Conservation (phyloP, 2,113 vertebrate genomes). For the Gopherus flavomarginatus region DNA sequence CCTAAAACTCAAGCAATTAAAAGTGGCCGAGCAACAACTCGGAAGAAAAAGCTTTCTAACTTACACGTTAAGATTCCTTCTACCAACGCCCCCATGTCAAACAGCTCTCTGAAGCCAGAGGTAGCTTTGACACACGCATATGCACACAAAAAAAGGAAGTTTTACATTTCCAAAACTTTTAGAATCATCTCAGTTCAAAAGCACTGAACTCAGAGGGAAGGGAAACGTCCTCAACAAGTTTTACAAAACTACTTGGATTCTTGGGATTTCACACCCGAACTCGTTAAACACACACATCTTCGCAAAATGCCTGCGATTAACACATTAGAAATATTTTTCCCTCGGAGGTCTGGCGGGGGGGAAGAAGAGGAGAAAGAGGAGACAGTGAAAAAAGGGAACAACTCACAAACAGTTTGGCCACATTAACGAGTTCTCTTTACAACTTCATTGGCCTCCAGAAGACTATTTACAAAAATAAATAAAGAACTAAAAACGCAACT, state of each 20-base stretch:
- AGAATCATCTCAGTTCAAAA: background rate
- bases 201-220: background rate
- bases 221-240: background rate
- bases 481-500: no score
- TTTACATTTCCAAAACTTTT: background rate
- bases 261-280: background rate
- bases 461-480: background rate
- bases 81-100: background rate
- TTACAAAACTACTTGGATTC: background rate
- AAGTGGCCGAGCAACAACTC: slow-evolving; percentile 51
- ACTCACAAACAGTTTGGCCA: background rate
- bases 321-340: no score
- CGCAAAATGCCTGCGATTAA: background rate
- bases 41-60: background rate
- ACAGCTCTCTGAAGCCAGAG: background rate
- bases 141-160: background rate
- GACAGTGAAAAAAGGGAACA: no score
- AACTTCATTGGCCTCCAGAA: background rate
- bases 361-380: background rate
- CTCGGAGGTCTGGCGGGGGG: no score
- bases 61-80: background rate
- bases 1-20: slow-evolving; percentile 63
- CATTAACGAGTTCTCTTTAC: background rate
- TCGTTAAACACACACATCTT: background rate
- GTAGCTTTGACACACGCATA: background rate